Percentiles rank a stretch among this genome's conserved stretches.
phyloP scores from a whole-genome alignment of 2,797 vertebrate genomes.

The Mionectes olivaceus region DNA sequence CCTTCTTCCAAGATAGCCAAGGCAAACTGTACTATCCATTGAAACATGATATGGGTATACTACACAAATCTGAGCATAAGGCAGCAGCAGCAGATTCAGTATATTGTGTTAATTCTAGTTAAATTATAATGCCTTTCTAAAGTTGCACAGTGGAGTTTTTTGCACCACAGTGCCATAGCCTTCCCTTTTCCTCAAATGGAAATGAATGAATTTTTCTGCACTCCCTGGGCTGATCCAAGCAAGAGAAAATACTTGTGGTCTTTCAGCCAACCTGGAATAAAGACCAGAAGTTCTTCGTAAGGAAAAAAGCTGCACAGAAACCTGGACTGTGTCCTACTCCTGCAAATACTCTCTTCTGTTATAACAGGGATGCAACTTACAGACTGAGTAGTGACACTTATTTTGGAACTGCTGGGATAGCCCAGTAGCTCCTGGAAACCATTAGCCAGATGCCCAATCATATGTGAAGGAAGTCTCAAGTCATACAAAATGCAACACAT shows the following conservation, averaged over 20 bases:
- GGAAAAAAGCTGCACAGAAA: not conserved
- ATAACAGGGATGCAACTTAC: not conserved
- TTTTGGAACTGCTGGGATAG: not conserved
- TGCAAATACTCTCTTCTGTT: not conserved
- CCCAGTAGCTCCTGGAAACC: not conserved
- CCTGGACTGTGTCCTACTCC: not conserved
- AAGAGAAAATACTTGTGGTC: not conserved
- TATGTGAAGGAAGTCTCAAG: not conserved
- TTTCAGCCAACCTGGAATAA: not conserved
- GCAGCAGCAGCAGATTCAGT: not conserved
- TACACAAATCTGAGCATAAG: not conserved
- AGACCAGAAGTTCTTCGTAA: not conserved
- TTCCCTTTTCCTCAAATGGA: not conserved
- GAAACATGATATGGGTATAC: not conserved
- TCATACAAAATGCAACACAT: not conserved
- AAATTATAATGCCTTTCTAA: not conserved
- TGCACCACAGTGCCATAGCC: not conserved
- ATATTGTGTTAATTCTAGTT: not conserved
- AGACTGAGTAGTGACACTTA: not conserved
- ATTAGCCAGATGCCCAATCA: not conserved
- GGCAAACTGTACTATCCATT: not conserved
- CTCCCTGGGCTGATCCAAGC: not conserved
- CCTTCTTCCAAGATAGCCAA: not conserved
- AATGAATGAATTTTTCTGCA: not conserved
- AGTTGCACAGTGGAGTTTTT: not conserved